Base-by-base conservation (phyloP, 2,888 invertebrate species). In the Lycaena phlaeas region DNA sequence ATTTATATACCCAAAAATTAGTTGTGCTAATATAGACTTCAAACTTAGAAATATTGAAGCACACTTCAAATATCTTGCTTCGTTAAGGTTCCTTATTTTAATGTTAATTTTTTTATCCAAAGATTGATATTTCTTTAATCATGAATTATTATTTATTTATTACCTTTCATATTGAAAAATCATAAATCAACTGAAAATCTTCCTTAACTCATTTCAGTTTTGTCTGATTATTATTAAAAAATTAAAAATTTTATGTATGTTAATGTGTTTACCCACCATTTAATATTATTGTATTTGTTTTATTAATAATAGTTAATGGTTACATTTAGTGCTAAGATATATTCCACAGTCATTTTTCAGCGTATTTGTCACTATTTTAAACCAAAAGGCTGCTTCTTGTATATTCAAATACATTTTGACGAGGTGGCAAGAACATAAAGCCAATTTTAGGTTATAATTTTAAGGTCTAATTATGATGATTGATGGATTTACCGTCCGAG, bases 341-440 rank as follows among this genome's bases (percentile, higher is more conserved):
- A 81, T 82, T 84, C 82, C 84, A 84, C 84, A 82, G 84, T 84
- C 84, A 82, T 82, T 68, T 66, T 63, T 61, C 54, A 68, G 63
- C 69, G 73, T 68, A 66, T 34, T 68, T 49, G 57, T 77, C 63
- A 61, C 69, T 65, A 64, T 76, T 74, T n/a, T 69, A 63, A 76
- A 77, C 72, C 71, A 76, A 81, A 81, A 81, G 79, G 76, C 81
- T 81, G 81, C 82, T 81, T 82, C 77, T 81, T 74, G 65, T 78
- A 68, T 73, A 68, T 70, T 72, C 73, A 69, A 65, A 43, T 68
- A 74, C 61, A 71, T 70, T 69, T 71, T 68, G 74, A 77, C 71
- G 75, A 78, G 74, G 73, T 64, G 77, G 81, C 79, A 81, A 72
- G 75, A 82, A 81, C 81, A 82, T 79, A 81, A 74, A 79, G 81